Evolutionary conservation across 1,140 invertebrate genomes (phyloP).

Genomic region (Gonioctena quinquepunctata): DNA sequence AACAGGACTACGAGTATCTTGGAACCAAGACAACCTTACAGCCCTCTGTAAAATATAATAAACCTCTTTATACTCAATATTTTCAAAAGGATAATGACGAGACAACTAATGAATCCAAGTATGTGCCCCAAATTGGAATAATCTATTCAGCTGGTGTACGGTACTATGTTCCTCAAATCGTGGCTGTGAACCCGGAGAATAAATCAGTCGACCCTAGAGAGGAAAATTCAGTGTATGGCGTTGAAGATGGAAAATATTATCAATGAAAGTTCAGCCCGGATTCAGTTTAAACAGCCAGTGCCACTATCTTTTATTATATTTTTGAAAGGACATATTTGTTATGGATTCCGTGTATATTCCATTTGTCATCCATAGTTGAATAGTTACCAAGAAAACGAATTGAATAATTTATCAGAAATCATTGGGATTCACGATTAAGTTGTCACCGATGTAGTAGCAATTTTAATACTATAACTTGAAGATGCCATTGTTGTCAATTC

Average conservation of each 20-base stretch:
- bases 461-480: no score
- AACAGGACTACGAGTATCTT: constrained; percentile 45
- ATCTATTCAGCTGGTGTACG: constrained; percentile 50
- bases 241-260: constrained; percentile 44
- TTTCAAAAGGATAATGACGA: constrained; percentile 1
- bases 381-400: no score
- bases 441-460: no score
- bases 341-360: neutral
- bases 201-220: constrained; percentile 25
- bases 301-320: constrained; percentile 11
- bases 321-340: neutral
- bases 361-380: no score
- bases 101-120: constrained; percentile 24
- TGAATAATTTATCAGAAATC: no score
- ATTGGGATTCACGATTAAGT: no score
- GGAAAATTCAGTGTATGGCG: constrained; percentile 50
- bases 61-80: neutral
- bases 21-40: constrained; percentile 32
- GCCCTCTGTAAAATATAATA: constrained; percentile 30
- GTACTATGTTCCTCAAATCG: constrained; percentile 52
- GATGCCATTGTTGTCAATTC: no score
- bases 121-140: constrained; percentile 51
- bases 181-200: constrained; percentile 37
- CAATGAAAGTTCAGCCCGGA: constrained; percentile 12
- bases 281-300: constrained; percentile 11